These are phyloP conservation scores for Phortica okadai DNA, from an alignment of 2,888 invertebrate genomes.

Conservation along the genomic window DNA sequence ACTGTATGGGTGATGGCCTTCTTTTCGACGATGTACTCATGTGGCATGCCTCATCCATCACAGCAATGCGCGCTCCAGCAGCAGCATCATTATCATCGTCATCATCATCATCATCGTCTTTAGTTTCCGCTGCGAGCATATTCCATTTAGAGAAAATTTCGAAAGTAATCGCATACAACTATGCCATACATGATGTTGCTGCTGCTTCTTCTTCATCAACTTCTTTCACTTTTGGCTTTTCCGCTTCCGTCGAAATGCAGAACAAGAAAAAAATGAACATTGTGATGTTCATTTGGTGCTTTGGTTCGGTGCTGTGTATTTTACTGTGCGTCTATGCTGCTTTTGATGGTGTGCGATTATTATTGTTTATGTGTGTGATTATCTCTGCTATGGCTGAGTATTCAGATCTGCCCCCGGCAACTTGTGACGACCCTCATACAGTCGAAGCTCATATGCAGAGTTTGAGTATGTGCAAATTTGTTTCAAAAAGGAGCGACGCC, in stretches of 20 bases:
- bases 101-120: neutral
- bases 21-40: neutral
- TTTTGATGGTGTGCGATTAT: constrained; percentile 53
- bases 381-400: constrained; percentile 47
- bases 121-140: constrained; percentile 22
- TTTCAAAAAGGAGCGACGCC: constrained; percentile 1
- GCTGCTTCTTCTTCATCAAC: constrained; percentile 5
- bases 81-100: neutral
- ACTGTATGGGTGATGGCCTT: neutral
- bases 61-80: neutral
- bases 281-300: neutral
- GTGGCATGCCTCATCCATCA: constrained; percentile 30
- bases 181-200: neutral
- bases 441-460: constrained; percentile 12
- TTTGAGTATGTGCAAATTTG: constrained; percentile 31
- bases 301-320: neutral
- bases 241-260: constrained; percentile 8
- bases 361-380: constrained; percentile 62
- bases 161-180: neutral
- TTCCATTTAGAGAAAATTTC: constrained; percentile 19
- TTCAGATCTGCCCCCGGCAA: neutral
- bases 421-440: neutral
- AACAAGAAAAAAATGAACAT: neutral
- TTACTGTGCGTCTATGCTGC: constrained; percentile 15
- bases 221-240: constrained; percentile 9